Base-by-base conservation (phyloP, 2,797 vertebrate genomes). In the Microchirus variegatus region DNA sequence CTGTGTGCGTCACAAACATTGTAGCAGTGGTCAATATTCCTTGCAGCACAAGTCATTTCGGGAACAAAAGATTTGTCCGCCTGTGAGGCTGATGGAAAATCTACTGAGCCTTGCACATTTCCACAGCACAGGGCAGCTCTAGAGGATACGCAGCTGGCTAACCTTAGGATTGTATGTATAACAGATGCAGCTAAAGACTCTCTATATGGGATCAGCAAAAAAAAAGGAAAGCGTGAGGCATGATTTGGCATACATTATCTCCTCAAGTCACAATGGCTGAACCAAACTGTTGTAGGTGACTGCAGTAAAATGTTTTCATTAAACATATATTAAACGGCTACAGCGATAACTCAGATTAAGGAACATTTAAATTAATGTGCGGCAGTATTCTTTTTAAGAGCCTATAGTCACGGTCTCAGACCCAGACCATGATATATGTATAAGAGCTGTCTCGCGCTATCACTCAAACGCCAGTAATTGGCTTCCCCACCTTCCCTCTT, bases 41-140 rank as follows among this genome's bases (percentile, higher is more conserved):
- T 31, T 76, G 80, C 83, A 67, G 87, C 74, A 77, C 54, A 75
- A 85, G 78, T 88, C 75, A 86, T 87, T 78, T 85, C 65, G 70
- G 70, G 80, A 84, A 87, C 73, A 87, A 90, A 86, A 86, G 82
- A 83, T 82, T 79, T 87, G 86, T 87, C 61, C 75, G 79, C 64
- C 66, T 5, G 3, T 67, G 77, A 74, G 71, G 85, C 72, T 84
- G 83, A 87, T 81, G 82, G 83, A 85, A 87, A 87, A 87, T 80
- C 76, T 79, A 84, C 84, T 75, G 82, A 88, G 83, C 76, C 84
- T 67, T 81, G 80, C 76, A 86, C 53, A 83, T 83, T 80, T 85
- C 67, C 26, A 70, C 45, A 41, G 77, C 15, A 36, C 70, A 62
- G 48, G 80, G 63, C 54, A n/a, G 64, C 80, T 80, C 77, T 59